Base-by-base conservation (phyloP, 1,140 invertebrate species). In the Ctenoplectra terminalis region DNA sequence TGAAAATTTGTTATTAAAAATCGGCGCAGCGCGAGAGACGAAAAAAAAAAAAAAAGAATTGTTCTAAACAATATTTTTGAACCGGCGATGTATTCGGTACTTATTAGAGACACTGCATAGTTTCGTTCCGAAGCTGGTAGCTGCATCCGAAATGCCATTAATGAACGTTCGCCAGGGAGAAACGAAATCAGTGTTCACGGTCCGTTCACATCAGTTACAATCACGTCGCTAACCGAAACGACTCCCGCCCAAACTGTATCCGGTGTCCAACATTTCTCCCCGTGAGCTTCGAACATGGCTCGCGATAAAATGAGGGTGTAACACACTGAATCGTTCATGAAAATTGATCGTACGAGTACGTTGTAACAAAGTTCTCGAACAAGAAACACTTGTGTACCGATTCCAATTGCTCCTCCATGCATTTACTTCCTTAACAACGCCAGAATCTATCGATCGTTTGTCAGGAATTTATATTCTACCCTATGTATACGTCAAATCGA, bases 301-400 rank as follows among this genome's bases (percentile, higher is more conserved):
- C 63, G 56, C 82, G 70, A 73, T 81, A 75, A 81, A 85, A 78
- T n/a, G 69, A 26, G n/a, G n/a, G 15, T 40, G 37, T 56, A 56
- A 34, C 50, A 34, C 1, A 8, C 5, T 13, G 34, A 15, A 29
- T 63, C 23, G 34, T 8, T 20, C 34, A 31, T 26, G 69, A 56
- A 31, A 71, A 52, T 56, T 54, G 34, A 40, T 43, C 34, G 37
- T 46, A 66, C 26, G n/a, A 26, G n/a, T 29, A n/a, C 37, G 37
- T 20, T 66, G 17, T 37, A 20, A 8, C n/a, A 7, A 26, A 40
- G 13, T 26, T 20, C n/a, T 34, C 9, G 11, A 4, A 48, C 31
- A 48, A 46, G 20, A 11, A 58, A 58, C 37, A 43, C 17, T 37
- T 26, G 11, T 2, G 17, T 15, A 37, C 29, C 17, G 26, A 52